These are phyloP conservation scores for Lordiphosa andalusiaca DNA, from an alignment of 2,888 invertebrate genomes.

Conservation along the genomic window DNA sequence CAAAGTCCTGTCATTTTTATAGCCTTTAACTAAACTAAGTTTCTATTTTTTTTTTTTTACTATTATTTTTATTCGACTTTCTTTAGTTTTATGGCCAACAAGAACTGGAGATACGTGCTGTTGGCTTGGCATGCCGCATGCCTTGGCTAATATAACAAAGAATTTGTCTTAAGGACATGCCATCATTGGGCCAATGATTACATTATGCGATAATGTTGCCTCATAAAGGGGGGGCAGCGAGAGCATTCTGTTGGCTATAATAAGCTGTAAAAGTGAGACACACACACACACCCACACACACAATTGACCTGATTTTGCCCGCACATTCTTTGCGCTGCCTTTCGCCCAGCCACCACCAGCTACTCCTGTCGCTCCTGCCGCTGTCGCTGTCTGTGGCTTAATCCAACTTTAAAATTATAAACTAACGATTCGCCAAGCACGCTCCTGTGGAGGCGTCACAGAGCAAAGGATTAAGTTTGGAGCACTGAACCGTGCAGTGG, in stretches of 20 bases:
- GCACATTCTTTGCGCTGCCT: constrained; percentile 53
- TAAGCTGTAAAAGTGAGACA: constrained; percentile 75
- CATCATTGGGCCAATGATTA: constrained; percentile 73
- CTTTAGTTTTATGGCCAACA: constrained; percentile 28
- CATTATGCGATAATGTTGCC: constrained; percentile 75
- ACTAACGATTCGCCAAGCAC: constrained; percentile 65
- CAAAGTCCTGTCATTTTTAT: constrained; percentile 68
- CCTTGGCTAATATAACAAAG: constrained; percentile 56
- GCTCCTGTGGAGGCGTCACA: constrained; percentile 30
- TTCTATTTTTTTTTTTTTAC: constrained; percentile 51
- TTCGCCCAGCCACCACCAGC: constrained; percentile 1
- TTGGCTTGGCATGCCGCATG: constrained; percentile 9
- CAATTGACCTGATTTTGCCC: constrained; percentile 70
- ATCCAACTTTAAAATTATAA: constrained; percentile 76
- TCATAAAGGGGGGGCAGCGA: constrained; percentile 42
- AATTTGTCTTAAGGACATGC: constrained; percentile 74
- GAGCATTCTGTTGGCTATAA: constrained; percentile 52
- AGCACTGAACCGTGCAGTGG: constrained; percentile 66
- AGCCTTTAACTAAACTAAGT: constrained; percentile 68
- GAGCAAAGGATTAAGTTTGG: constrained; percentile 69
- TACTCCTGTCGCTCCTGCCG: constrained; percentile 22
- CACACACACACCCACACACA: constrained; percentile 53
- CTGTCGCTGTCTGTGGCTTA: constrained; percentile 51
- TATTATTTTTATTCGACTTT: constrained; percentile 60
- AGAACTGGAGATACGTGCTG: constrained; percentile 39